Evolutionary conservation across 1,140 invertebrate genomes (phyloP).

Genomic region (Tetramorium alpestre): DNA sequence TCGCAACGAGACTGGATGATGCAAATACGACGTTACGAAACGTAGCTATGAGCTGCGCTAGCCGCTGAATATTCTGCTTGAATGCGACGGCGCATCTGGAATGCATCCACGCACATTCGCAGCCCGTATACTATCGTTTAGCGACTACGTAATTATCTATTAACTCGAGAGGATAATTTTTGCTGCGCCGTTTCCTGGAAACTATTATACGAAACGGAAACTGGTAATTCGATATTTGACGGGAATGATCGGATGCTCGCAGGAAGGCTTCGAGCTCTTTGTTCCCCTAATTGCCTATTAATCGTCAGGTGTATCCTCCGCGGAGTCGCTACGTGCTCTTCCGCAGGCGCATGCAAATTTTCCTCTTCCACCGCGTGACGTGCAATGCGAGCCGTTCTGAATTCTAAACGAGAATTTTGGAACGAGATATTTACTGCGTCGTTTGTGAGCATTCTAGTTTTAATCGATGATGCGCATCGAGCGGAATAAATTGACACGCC

Average conservation of each 20-base stretch:
- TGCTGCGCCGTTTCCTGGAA: slow-evolving; percentile 59
- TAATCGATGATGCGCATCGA: neutral
- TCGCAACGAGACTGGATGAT: slow-evolving; percentile 19
- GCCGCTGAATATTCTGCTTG: slow-evolving; percentile 9
- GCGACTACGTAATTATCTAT: slow-evolving; percentile 54
- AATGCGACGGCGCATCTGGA: slow-evolving; percentile 17
- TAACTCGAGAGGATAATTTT: slow-evolving; percentile 65
- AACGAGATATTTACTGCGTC: slow-evolving; percentile 5
- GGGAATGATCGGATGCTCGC: slow-evolving; percentile 43
- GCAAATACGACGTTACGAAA: slow-evolving; percentile 40
- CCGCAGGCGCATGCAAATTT: neutral
- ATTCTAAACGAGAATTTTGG: neutral
- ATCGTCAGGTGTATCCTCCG: slow-evolving; percentile 10
- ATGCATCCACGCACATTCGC: slow-evolving; percentile 43
- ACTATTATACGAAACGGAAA: slow-evolving; percentile 45
- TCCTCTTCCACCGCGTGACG: neutral
- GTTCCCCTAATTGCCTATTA: slow-evolving; percentile 31
- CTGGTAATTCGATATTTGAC: slow-evolving; percentile 47
- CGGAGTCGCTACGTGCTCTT: neutral
- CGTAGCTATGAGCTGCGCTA: neutral
- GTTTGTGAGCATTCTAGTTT: neutral
- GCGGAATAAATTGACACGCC: slow-evolving; percentile 4
- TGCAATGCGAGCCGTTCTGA: neutral
- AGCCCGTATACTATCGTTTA: slow-evolving; percentile 48
- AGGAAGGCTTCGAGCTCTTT: neutral